Conservation (phyloP, 2,113 vertebrate genomes). For the Vicugna pacos region DNA sequence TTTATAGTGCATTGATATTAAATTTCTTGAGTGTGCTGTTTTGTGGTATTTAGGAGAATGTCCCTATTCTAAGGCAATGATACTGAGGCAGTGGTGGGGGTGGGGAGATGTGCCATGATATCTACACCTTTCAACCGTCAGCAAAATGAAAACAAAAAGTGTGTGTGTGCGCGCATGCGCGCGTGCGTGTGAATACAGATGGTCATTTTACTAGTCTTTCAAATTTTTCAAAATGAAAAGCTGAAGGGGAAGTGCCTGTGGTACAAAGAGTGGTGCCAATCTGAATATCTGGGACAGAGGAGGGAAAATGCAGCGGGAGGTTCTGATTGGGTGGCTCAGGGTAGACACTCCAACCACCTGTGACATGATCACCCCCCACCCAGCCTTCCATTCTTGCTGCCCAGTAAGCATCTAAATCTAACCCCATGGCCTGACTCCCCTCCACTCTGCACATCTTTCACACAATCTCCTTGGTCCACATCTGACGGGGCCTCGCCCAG, state of each 20-base stretch:
- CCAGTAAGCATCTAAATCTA: not conserved
- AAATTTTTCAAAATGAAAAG: slow-evolving; percentile 8
- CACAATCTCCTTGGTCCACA: not conserved
- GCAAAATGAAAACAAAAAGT: slow-evolving; percentile 16
- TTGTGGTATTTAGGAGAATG: not conserved
- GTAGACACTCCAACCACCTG: not conserved
- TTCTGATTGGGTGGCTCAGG: not conserved
- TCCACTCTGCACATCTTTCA: not conserved
- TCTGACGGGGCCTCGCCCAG: not conserved
- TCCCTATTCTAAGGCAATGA: not conserved
- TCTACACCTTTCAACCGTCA: not conserved
- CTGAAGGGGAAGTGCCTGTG: not conserved
- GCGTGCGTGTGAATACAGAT: not conserved
- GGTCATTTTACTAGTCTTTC: not conserved
- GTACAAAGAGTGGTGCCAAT: not conserved
- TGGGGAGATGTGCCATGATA: not conserved
- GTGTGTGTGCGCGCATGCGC: not conserved
- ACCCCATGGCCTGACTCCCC: too few species aligned
- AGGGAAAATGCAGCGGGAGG: not conserved
- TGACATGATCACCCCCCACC: not conserved
- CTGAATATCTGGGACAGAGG: too few species aligned
- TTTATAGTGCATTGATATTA: not conserved
- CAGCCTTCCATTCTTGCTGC: not conserved
- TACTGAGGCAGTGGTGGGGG: not conserved
- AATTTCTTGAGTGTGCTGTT: not conserved